Percentiles rank a stretch among this genome's conserved stretches.
Evolutionary conservation across 2,113 vertebrate genomes (phyloP).

Genomic region (Ailurus styani): DNA sequence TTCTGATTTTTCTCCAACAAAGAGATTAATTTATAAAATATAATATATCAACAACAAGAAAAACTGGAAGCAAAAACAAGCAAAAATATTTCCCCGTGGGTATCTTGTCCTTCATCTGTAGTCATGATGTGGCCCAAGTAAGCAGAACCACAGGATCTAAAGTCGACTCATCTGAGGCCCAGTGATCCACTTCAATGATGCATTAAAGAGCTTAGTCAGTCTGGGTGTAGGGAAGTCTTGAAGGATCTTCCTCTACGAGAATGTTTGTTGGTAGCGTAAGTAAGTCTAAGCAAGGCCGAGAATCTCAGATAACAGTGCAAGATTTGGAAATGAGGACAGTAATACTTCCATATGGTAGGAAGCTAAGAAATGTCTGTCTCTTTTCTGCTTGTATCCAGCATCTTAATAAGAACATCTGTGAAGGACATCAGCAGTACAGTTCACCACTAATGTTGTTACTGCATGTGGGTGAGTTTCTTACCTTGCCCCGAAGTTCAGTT

Average conservation of each 20-base stretch:
- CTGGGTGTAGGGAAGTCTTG: not conserved
- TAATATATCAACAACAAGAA: not conserved
- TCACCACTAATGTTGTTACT: not conserved
- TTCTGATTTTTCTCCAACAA: not conserved
- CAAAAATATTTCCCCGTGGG: not conserved
- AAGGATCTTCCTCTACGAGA: not conserved
- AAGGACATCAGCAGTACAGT: not conserved
- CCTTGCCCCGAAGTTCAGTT: not conserved
- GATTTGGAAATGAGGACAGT: not conserved
- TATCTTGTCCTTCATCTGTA: not conserved
- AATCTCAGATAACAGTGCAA: not conserved
- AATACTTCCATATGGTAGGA: not conserved
- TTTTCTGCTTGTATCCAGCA: not conserved
- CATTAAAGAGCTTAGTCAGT: not conserved
- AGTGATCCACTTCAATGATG: not conserved
- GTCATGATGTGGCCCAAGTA: not conserved
- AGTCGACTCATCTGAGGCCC: not conserved
- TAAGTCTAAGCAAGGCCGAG: not conserved
- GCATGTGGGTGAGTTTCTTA: not conserved
- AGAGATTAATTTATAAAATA: not conserved
- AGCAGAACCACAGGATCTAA: not conserved
- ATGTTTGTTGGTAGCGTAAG: not conserved
- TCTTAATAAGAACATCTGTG: not conserved
- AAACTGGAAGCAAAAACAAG: not conserved
- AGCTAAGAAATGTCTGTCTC: not conserved